phyloP scores from a whole-genome alignment of 1,140 invertebrate genomes.

The Solenopsis invicta region DNA sequence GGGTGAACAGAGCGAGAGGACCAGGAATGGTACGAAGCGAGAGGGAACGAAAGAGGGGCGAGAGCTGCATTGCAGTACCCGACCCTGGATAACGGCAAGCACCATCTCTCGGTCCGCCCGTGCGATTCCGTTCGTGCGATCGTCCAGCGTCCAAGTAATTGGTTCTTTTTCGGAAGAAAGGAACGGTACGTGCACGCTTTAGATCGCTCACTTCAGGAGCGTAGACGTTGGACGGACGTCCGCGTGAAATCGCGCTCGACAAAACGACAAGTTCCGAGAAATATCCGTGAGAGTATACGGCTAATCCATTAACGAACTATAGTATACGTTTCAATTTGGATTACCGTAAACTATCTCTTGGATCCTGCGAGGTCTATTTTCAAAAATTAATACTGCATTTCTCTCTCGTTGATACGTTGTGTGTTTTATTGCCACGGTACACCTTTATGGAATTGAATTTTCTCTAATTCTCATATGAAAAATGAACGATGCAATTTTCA shows the following conservation, averaged over 20 bases:
- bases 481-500: neutral
- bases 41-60: constrained; percentile 64
- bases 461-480: neutral
- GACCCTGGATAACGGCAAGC: constrained; percentile 70
- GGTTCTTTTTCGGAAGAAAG: constrained; percentile 58
- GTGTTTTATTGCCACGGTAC: neutral
- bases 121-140: constrained; percentile 60
- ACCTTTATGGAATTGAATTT: neutral
- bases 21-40: constrained; percentile 37
- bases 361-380: neutral
- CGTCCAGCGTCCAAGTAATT: constrained; percentile 65
- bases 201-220: constrained; percentile 7
- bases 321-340: constrained; percentile 13
- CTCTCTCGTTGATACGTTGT: neutral
- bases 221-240: neutral
- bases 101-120: constrained; percentile 66
- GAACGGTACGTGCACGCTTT: neutral
- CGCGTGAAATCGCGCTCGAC: constrained; percentile 17
- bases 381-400: neutral
- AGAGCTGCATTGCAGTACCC: constrained; percentile 77
- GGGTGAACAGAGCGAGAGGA: constrained; percentile 24
- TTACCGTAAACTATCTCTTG: constrained; percentile 2
- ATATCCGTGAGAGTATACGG: constrained; percentile 36
- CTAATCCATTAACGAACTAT: constrained; percentile 33
- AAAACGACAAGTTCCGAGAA: constrained; percentile 21